Evolutionary conservation across 1,140 invertebrate genomes (phyloP).

Genomic region (Cotesia typhae): DNA sequence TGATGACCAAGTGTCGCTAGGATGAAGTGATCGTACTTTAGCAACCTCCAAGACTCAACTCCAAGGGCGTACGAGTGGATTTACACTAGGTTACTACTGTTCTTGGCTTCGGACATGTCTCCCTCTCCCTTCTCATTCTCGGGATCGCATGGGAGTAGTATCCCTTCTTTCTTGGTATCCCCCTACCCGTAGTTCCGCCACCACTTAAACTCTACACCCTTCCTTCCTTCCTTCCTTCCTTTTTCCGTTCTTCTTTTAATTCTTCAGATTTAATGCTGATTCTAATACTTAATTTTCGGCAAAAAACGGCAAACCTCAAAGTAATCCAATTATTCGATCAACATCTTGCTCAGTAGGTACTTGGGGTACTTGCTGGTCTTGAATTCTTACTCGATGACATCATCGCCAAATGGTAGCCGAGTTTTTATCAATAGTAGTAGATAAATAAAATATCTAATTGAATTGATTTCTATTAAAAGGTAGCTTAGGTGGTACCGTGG

Average conservation of each 20-base stretch:
- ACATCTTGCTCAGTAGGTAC: too few relatives aligned
- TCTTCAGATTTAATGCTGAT: neutral
- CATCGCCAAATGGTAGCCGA: too few relatives aligned
- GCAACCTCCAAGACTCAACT: conserved; percentile 15
- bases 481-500: neutral
- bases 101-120: conserved; percentile 35
- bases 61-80: conserved; percentile 37
- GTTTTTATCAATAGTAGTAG: too few relatives aligned
- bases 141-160: conserved; percentile 38
- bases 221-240: conserved; percentile 29
- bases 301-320: too few relatives aligned
- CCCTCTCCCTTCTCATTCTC: conserved; percentile 37
- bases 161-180: conserved; percentile 46
- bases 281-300: neutral
- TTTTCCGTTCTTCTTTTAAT: conserved; percentile 29
- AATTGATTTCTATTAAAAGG: too few relatives aligned
- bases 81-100: conserved; percentile 37
- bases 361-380: too few relatives aligned
- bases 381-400: too few relatives aligned
- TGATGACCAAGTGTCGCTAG: neutral
- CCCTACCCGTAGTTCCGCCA: conserved; percentile 40
- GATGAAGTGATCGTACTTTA: conserved; percentile 15
- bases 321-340: too few relatives aligned
- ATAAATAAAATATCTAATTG: too few relatives aligned
- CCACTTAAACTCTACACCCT: conserved; percentile 28